These are phyloP conservation scores for Nestor notabilis DNA, from an alignment of 2,113 vertebrate species.

Conservation along the genomic window DNA sequence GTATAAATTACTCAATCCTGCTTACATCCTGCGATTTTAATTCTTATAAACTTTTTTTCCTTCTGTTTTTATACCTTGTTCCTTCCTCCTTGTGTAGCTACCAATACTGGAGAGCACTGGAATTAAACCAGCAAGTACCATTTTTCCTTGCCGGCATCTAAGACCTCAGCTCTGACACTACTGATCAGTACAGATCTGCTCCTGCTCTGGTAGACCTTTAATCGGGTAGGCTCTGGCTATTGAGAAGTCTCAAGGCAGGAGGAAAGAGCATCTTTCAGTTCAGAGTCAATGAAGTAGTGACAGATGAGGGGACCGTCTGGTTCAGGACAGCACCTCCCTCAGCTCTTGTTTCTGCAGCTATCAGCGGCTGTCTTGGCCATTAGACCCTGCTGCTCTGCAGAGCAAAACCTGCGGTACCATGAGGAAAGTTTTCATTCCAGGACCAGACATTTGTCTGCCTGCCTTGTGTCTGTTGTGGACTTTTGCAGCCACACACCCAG, in stretches of 20 bases:
- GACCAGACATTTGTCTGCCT: not conserved
- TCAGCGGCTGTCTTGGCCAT: not conserved
- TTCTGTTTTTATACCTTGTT: not conserved
- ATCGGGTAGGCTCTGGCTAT: not conserved
- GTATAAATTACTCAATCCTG: not conserved
- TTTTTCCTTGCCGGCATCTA: not conserved
- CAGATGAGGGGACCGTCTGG: not conserved
- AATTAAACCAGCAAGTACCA: not conserved
- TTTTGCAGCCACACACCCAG: not conserved
- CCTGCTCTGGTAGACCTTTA: not conserved
- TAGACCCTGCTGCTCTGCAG: not conserved
- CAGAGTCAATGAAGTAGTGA: not conserved
- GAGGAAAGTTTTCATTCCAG: not conserved
- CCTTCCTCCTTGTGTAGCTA: not conserved
- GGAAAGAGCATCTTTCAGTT: not conserved
- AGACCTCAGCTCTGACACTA: not conserved
- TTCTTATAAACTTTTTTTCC: not conserved
- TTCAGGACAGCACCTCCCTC: not conserved
- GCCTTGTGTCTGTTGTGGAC: not conserved
- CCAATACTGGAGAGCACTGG: not conserved
- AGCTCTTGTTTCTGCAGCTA: not conserved
- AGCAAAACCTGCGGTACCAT: not conserved
- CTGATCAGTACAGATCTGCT: not conserved
- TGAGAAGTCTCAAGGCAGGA: not conserved
- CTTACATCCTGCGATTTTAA: not conserved